phyloP scores from a whole-genome alignment of 2,797 vertebrate species.

The Rhadinocentrus ornatus region DNA sequence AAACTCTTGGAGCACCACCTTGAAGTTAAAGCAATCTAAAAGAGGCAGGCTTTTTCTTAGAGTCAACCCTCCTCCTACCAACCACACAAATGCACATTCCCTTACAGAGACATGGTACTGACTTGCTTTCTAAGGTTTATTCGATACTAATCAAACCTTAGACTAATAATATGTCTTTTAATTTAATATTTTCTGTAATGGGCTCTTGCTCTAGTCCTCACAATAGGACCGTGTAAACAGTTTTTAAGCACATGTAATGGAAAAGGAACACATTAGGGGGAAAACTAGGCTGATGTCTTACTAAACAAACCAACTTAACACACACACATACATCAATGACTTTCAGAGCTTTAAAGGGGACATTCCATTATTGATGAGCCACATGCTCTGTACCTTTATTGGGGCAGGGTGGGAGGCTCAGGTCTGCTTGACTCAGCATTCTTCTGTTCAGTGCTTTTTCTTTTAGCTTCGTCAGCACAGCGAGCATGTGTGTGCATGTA shows the following conservation, averaged over 20 bases:
- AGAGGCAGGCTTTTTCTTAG: constrained; percentile 16
- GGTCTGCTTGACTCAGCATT: constrained; percentile 82
- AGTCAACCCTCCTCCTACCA: not conserved
- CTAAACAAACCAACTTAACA: constrained; percentile 15
- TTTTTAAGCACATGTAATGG: not conserved
- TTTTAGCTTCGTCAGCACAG: constrained; percentile 77
- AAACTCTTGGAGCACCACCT: constrained; percentile 59
- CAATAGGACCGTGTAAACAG: not conserved
- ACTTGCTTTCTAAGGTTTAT: constrained; percentile 8
- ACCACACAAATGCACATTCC: constrained; percentile 1
- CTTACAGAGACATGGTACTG: not conserved
- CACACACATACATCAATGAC: constrained; percentile 22
- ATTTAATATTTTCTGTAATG: not conserved
- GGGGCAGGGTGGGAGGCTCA: constrained; percentile 58
- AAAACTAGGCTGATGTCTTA: constrained; percentile 7
- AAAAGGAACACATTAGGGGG: not conserved
- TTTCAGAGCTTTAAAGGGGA: constrained; percentile 63
- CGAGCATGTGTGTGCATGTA: constrained; percentile 24
- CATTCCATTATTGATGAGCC: constrained; percentile 84
- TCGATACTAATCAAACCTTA: not conserved
- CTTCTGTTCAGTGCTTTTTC: constrained; percentile 63
- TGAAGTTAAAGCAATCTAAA: constrained; percentile 44
- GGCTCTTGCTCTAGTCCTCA: not conserved
- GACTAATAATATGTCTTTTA: not conserved
- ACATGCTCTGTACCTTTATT: constrained; percentile 75